These are phyloP conservation scores for Bruchidius siliquastri DNA, from an alignment of 2,888 invertebrate species.

Conservation along the genomic window DNA sequence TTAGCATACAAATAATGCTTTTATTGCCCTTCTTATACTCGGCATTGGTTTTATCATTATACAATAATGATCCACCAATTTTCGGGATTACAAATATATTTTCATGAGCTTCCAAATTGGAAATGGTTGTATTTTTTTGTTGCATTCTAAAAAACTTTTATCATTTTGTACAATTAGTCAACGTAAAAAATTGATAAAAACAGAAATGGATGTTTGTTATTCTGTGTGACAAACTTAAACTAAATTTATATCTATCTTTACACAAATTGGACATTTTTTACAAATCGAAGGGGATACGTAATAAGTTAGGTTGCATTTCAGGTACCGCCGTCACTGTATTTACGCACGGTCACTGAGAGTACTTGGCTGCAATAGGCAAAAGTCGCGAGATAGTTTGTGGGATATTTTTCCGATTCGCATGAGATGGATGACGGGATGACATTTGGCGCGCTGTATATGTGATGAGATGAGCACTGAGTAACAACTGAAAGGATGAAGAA, in stretches of 20 bases:
- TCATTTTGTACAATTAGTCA: slow-evolving; percentile 32
- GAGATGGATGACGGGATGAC: background rate
- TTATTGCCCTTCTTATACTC: slow-evolving; percentile 40
- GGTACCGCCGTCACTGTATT: slow-evolving; percentile 40
- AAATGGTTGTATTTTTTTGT: slow-evolving; percentile 23
- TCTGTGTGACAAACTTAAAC: slow-evolving; percentile 41
- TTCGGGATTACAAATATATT: slow-evolving; percentile 10
- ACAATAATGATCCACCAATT: slow-evolving; percentile 30
- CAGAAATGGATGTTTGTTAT: background rate
- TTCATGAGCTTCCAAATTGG: slow-evolving; percentile 16
- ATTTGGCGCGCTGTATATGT: background rate
- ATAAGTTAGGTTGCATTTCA: slow-evolving; percentile 44
- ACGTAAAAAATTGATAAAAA: slow-evolving; percentile 15
- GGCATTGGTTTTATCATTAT: slow-evolving; percentile 26
- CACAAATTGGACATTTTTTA: slow-evolving; percentile 51
- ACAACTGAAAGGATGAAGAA: slow-evolving; percentile 13
- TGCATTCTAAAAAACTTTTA: slow-evolving; percentile 21
- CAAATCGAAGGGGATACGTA: slow-evolving; percentile 49
- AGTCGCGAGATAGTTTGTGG: slow-evolving; percentile 40
- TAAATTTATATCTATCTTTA: slow-evolving; percentile 51
- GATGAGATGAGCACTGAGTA: slow-evolving; percentile 13
- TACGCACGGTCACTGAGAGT: slow-evolving; percentile 38
- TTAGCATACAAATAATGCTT: slow-evolving; percentile 36
- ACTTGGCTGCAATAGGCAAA: slow-evolving; percentile 28
- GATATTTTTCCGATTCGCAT: slow-evolving; percentile 4